phyloP scores from a whole-genome alignment of 2,113 vertebrate genomes.

The Emydocephalus ijimae region DNA sequence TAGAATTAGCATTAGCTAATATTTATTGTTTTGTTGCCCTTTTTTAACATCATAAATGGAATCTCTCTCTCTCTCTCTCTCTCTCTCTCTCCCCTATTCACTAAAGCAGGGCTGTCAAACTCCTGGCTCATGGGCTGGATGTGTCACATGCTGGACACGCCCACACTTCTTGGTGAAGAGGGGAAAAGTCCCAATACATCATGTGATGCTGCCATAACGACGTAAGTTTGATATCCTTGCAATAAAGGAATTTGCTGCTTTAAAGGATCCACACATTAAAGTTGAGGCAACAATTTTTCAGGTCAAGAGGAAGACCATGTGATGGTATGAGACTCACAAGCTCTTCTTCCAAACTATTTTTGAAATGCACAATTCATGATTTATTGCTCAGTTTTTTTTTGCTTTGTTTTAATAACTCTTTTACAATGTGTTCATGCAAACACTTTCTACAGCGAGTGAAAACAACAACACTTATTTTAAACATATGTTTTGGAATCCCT shows the following conservation, averaged over 20 bases:
- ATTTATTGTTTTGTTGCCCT: not conserved
- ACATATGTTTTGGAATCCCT: conserved; percentile 61
- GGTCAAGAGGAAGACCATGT: not conserved
- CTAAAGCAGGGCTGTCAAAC: not conserved
- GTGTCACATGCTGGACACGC: no score
- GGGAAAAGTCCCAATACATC: no score
- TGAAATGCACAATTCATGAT: not conserved
- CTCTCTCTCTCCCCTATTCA: not conserved
- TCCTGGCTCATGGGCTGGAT: not conserved
- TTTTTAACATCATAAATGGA: not conserved
- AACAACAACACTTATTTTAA: conserved; percentile 48
- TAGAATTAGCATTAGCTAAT: not conserved
- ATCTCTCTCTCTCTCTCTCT: not conserved
- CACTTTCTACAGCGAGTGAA: conserved; percentile 59
- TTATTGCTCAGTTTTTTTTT: conserved; percentile 50
- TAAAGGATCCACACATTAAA: not conserved
- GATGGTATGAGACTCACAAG: not conserved
- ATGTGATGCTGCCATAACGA: no score
- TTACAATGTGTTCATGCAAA: conserved; percentile 65
- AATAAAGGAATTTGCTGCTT: not conserved
- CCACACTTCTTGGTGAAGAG: no score
- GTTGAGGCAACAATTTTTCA: not conserved
- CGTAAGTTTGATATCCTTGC: no score
- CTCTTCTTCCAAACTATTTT: not conserved
- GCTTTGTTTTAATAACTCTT: conserved; percentile 68